Percentiles rank a stretch among this genome's conserved stretches.
Evolutionary conservation across 2,888 invertebrate genomes (phyloP).

Genomic region (Eucriotettix oculatus): DNA sequence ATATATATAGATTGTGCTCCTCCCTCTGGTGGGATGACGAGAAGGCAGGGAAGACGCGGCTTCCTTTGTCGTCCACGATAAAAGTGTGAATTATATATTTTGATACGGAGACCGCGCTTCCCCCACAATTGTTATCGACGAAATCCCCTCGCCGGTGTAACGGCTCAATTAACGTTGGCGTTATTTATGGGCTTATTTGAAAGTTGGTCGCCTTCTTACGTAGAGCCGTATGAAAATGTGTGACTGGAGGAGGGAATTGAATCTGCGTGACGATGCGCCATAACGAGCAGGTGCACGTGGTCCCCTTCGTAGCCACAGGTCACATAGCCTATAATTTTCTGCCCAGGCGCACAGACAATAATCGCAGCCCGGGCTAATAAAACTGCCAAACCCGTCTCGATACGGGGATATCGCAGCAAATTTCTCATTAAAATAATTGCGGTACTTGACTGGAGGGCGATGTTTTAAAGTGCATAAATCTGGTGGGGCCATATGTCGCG

Average conservation of each 20-base stretch:
- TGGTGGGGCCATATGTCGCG: background rate
- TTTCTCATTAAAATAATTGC: background rate
- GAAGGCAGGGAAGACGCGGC: no score
- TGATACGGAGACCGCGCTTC: no score
- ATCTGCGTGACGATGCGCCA: background rate
- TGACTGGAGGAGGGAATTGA: background rate
- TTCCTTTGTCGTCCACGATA: no score
- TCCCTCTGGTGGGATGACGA: no score
- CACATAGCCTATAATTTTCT: background rate
- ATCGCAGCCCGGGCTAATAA: background rate
- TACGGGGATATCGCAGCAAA: background rate
- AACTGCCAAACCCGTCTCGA: background rate
- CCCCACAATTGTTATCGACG: no score
- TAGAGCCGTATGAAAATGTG: background rate
- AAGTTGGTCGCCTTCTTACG: background rate
- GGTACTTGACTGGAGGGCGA: no score
- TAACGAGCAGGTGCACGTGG: background rate
- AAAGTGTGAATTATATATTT: no score
- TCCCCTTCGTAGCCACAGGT: background rate
- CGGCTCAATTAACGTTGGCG: no score
- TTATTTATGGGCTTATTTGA: no score
- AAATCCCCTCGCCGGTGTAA: no score
- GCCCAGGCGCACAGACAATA: background rate
- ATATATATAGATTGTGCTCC: no score
- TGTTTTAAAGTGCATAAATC: background rate